These are phyloP conservation scores for Bursaphelenchus okinawaensis DNA, from an alignment of 2,888 invertebrate genomes.

Conservation along the genomic window DNA sequence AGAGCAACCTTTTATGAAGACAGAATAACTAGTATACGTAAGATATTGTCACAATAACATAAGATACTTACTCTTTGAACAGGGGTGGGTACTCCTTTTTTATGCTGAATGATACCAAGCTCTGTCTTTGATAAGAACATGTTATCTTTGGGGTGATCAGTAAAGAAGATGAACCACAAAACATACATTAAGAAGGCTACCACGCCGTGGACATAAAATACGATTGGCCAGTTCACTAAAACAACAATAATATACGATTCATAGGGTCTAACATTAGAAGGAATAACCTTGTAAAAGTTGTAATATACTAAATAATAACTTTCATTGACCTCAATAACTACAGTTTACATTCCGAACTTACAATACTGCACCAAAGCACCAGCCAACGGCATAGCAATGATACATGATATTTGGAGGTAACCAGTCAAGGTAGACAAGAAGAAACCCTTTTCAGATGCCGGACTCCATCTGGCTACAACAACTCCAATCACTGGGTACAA, in stretches of 20 bases:
- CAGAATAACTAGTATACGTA: no score
- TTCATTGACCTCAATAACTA: no score
- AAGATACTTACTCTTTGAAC: no score
- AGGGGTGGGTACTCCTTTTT: no score
- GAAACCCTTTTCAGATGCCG: constrained; percentile 2
- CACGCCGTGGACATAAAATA: constrained; percentile 11
- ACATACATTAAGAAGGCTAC: neutral
- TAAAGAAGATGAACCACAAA: neutral
- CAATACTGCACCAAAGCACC: constrained; percentile 5
- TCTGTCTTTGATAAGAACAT: constrained; percentile 10
- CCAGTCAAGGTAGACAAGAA: constrained; percentile 12
- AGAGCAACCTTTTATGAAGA: no score
- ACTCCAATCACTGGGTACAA: constrained; percentile 14
- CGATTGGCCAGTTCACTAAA: constrained; percentile 11
- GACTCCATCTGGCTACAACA: constrained; percentile 5
- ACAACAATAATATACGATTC: neutral
- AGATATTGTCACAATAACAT: no score
- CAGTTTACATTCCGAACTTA: no score
- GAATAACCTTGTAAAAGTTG: no score
- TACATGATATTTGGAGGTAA: constrained; percentile 11
- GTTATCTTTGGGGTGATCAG: constrained; percentile 6
- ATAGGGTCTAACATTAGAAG: no score
- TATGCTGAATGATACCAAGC: neutral
- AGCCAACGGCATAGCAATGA: constrained; percentile 7
- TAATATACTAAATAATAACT: no score